Evolutionary conservation across 1,140 invertebrate species (phyloP).

Genomic region (Tyrophagus putrescentiae): DNA sequence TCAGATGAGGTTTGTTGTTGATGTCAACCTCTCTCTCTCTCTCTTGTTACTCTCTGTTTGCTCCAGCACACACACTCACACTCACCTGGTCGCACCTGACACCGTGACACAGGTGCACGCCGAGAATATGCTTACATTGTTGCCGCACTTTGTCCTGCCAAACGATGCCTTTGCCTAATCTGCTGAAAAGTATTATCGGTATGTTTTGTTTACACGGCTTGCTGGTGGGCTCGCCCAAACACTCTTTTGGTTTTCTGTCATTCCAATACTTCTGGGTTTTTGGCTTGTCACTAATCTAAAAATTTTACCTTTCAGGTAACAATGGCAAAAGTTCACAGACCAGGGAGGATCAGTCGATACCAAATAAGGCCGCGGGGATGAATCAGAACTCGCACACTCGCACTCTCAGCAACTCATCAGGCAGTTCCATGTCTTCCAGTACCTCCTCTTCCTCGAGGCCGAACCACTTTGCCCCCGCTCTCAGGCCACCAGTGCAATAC

Average conservation of each 20-base stretch:
- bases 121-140: no score
- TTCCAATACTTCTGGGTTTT: no score
- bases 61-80: neutral
- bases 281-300: no score
- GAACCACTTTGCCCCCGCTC: neutral
- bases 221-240: no score
- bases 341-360: no score
- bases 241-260: no score
- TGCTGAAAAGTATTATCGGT: constrained; percentile 11
- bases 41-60: neutral
- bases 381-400: neutral
- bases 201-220: no score
- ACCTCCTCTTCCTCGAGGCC: neutral
- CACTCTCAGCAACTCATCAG: neutral
- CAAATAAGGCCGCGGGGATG: neutral
- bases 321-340: no score
- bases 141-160: neutral
- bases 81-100: no score
- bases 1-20: neutral
- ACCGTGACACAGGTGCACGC: no score
- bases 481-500: neutral
- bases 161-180: constrained; percentile 11
- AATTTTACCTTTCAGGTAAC: no score
- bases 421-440: neutral
- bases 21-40: no score